Base-by-base conservation (phyloP, 2,113 vertebrate species). In the Aix galericulata region DNA sequence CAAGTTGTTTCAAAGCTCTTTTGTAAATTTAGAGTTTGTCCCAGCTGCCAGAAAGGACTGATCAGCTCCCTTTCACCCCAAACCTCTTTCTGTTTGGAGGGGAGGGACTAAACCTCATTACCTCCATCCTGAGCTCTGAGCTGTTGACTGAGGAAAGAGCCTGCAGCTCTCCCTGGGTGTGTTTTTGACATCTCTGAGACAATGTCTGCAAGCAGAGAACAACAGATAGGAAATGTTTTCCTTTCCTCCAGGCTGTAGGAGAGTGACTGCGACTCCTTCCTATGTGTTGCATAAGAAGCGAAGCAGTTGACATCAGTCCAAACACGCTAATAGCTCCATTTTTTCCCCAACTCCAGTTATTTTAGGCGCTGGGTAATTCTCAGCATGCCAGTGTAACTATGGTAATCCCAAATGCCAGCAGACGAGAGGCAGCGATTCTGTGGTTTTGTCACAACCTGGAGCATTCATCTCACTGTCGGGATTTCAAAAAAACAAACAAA, bases 321-420 rank as follows among this genome's bases (percentile, higher is more conserved):
- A 75, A 46, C 22, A 27, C 59, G 13, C 89, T 85, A 91, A 55
- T 69, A 85, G 72, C 77, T 89, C 81, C 6, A 4, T 95, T 86
- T 56, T 95, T 90, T 56, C 88, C 55, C 76, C 12, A 31, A 17
- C 64, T 44, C 26, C 20, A 27, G 52, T 81, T 95, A 95, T 94
- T 95, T 88, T 94, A 66, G 52, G 68, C 60, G 56, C 60, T 27
- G 69, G 46, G 34, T 89, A 60, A 42, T 63, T 90, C 91, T 86
- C 29, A 72, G 78, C 64, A 2, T 72, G 42, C 36, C 0, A 1
- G 6, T 81, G 46, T 90, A 89, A 71, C 78, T 88, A 29, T 71
- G 71, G 40, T 55, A 56, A 52, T 95, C 94, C 63, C 62, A 26
- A 96, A 85, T 58, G 73, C 74, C 42, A 78, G 31, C 62, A 91